A percentile compares a stretch with the other conserved stretches of the same genome.
Evolutionary conservation across 2,888 invertebrate species (phyloP).

Genomic region (Erebia palarica): DNA sequence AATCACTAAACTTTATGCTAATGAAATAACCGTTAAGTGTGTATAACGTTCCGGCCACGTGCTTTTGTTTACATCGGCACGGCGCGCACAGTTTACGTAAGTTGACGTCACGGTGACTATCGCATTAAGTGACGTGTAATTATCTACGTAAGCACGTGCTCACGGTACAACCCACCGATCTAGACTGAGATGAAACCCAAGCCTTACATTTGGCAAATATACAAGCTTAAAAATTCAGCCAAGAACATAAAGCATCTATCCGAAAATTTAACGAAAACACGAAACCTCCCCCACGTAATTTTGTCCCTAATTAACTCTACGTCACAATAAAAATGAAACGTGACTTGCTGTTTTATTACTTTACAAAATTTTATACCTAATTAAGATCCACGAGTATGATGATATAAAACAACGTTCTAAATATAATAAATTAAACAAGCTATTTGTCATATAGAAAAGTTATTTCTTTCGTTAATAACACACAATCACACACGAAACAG

Average conservation of each 20-base stretch:
- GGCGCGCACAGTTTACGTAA: constrained; percentile 17
- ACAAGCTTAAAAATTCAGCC: constrained; percentile 64
- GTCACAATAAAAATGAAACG: constrained; percentile 24
- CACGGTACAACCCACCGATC: constrained; percentile 62
- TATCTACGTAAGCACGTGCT: constrained; percentile 56
- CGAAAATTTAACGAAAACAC: constrained; percentile 27
- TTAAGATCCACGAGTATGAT: neutral
- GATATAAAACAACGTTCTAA: neutral
- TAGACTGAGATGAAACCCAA: constrained; percentile 64
- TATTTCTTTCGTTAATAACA: no score
- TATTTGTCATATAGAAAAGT: neutral
- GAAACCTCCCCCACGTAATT: constrained; percentile 3
- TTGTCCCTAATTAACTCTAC: constrained; percentile 9
- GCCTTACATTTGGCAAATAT: constrained; percentile 61
- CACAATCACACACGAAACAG: neutral
- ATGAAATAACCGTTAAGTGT: neutral
- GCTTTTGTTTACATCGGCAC: constrained; percentile 14
- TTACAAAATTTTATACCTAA: constrained; percentile 8
- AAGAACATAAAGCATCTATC: constrained; percentile 53
- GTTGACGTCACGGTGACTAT: constrained; percentile 20
- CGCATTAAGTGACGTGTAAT: constrained; percentile 17
- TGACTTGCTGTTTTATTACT: constrained; percentile 17
- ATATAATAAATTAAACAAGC: neutral
- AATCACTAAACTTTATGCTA: neutral
- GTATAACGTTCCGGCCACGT: neutral